These are phyloP conservation scores for Lithophane semibrunnea DNA, from an alignment of 2,888 invertebrate species.

Conservation along the genomic window DNA sequence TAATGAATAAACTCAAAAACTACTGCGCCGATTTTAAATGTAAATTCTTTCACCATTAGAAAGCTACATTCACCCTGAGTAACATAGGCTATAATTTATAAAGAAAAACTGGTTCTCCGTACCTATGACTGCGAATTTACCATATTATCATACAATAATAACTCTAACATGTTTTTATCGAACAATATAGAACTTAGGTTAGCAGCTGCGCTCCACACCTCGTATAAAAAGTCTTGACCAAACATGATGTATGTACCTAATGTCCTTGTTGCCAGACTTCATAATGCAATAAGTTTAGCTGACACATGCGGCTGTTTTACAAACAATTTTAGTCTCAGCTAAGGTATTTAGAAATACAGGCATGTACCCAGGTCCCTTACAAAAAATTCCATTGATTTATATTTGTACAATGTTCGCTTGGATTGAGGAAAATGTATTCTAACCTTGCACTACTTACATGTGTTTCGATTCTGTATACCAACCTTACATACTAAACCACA, in stretches of 20 bases:
- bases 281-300: background rate
- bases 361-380: background rate
- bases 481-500: too few species aligned
- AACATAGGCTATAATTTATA: too few species aligned
- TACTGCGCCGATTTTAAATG: too few species aligned
- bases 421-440: conserved; percentile 25
- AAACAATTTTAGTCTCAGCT: background rate
- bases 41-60: too few species aligned
- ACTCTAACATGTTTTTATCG: background rate
- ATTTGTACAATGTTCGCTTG: conserved; percentile 25
- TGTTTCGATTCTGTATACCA: background rate
- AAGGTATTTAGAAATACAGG: background rate
- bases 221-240: conserved; percentile 1
- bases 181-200: background rate
- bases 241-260: background rate
- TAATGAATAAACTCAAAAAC: too few species aligned
- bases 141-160: background rate
- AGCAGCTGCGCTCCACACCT: background rate
- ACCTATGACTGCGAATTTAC: background rate
- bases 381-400: conserved; percentile 17
- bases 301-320: background rate
- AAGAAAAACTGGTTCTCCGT: background rate
- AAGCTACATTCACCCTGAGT: too few species aligned
- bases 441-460: conserved; percentile 5
- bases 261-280: background rate